These are phyloP conservation scores for Drosophila kanekoi DNA, from an alignment of 2,888 invertebrate genomes.

Conservation along the genomic window DNA sequence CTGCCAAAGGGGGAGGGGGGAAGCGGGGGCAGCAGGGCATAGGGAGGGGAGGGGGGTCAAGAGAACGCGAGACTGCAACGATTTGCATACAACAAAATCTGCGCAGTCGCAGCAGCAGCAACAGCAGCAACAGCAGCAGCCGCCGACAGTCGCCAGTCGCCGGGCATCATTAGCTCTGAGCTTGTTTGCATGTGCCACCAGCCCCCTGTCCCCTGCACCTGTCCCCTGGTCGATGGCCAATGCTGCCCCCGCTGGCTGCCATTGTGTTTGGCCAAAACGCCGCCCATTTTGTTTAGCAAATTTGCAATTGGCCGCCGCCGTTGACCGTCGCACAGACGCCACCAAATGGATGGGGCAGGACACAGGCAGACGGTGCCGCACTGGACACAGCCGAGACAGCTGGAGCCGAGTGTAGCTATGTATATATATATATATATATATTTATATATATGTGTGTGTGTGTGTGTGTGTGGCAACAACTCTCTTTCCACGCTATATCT, in stretches of 20 bases:
- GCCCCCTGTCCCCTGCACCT: constrained; percentile 2
- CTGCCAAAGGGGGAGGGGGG: constrained; percentile 17
- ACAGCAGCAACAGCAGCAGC: constrained; percentile 11
- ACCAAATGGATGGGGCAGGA: constrained; percentile 26
- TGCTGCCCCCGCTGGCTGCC: not conserved
- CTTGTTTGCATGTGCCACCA: constrained; percentile 30
- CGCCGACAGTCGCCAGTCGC: constrained; percentile 6
- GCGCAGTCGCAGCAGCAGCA: constrained; percentile 38
- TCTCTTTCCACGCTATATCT: constrained; percentile 59
- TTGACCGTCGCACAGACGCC: constrained; percentile 53
- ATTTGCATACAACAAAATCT: constrained; percentile 65
- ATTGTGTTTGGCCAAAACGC: constrained; percentile 55
- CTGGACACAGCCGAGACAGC: constrained; percentile 24
- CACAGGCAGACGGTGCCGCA: constrained; percentile 3
- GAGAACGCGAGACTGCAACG: constrained; percentile 12
- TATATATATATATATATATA: not conserved
- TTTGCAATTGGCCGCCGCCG: constrained; percentile 74
- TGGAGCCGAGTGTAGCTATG: constrained; percentile 20
- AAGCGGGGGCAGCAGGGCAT: not conserved
- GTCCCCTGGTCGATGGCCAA: not conserved
- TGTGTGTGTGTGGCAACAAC: constrained; percentile 25
- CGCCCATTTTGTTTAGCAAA: constrained; percentile 81
- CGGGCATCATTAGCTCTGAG: constrained; percentile 64
- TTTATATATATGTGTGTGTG: constrained; percentile 8
- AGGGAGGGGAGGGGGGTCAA: not conserved